Conservation (phyloP, 2,888 invertebrate genomes). For the Dicranocentrus wangi region DNA sequence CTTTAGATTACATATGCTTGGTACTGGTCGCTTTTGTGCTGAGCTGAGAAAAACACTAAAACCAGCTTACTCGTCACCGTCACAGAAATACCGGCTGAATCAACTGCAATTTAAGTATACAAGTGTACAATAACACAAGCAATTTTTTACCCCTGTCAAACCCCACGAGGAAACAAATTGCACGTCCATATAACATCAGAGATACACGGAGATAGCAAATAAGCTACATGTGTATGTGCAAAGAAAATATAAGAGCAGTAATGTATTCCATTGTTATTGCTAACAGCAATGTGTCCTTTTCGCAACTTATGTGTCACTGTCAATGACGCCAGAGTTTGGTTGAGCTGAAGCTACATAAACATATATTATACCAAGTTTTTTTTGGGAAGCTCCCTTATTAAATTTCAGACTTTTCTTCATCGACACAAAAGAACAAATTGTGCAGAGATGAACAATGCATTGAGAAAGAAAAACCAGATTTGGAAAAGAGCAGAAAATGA, state of each 20-base stretch:
- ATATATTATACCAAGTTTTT: neutral
- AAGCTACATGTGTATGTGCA: neutral
- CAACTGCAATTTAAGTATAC: neutral
- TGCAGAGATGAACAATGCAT: neutral
- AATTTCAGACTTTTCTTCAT: conserved; percentile 5
- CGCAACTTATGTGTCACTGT: conserved; percentile 8
- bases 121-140: conserved; percentile 3
- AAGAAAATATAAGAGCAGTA: neutral
- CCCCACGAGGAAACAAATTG: conserved; percentile 28
- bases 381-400: neutral
- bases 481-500: conserved; percentile 4
- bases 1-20: too few species aligned
- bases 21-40: neutral
- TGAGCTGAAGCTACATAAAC: neutral
- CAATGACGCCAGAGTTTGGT: neutral
- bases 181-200: conserved; percentile 14
- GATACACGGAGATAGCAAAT: conserved; percentile 10
- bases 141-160: conserved; percentile 32
- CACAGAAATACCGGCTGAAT: conserved; percentile 10
- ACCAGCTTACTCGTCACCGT: neutral
- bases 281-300: conserved; percentile 2
- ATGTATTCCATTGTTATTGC: conserved; percentile 5
- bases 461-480: conserved; percentile 15
- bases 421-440: conserved; percentile 5
- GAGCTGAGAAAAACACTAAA: too few species aligned